Evolutionary conservation across 1,140 invertebrate genomes (phyloP).

Genomic region (Pachypeltis micranthus): DNA sequence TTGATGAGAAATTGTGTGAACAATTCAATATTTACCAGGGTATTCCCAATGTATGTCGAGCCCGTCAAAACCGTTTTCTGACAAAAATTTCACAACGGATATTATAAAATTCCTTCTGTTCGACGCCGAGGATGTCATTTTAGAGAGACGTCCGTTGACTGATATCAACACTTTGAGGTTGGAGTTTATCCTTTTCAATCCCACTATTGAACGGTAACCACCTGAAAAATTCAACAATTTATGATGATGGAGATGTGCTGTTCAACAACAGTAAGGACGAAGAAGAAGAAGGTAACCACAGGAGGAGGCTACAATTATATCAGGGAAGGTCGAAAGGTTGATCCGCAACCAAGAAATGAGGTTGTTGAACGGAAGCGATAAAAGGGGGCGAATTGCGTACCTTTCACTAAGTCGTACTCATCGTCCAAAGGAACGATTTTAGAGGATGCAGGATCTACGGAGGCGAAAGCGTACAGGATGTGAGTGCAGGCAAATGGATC

Average conservation of each 20-base stretch:
- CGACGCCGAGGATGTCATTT: conserved; percentile 33
- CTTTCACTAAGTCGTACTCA: conserved; percentile 42
- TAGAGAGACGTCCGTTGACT: conserved; percentile 40
- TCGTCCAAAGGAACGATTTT: conserved; percentile 44
- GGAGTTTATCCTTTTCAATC: conserved; percentile 42
- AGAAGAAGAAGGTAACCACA: too few species aligned
- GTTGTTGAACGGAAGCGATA: neutral
- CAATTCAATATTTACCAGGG: conserved; percentile 35
- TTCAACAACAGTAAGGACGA: too few species aligned
- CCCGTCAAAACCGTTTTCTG: conserved; percentile 46
- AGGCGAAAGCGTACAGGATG: conserved; percentile 65
- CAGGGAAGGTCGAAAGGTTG: too few species aligned
- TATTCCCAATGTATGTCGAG: conserved; percentile 49
- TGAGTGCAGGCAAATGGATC: conserved; percentile 65
- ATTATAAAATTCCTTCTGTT: conserved; percentile 37
- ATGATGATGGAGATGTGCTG: too few species aligned
- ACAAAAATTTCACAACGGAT: conserved; percentile 41
- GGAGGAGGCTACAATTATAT: too few species aligned
- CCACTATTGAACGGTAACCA: conserved; percentile 41
- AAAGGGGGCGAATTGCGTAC: too few species aligned
- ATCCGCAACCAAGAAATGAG: neutral
- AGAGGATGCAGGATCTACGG: conserved; percentile 49
- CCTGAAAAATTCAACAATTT: conserved; percentile 32
- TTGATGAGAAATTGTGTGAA: too few species aligned
- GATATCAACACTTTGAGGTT: conserved; percentile 39